Percentiles rank a stretch among this genome's conserved stretches.
These are phyloP conservation scores for Mycalesis mineus DNA, from an alignment of 2,888 invertebrate genomes.

Conservation along the genomic window DNA sequence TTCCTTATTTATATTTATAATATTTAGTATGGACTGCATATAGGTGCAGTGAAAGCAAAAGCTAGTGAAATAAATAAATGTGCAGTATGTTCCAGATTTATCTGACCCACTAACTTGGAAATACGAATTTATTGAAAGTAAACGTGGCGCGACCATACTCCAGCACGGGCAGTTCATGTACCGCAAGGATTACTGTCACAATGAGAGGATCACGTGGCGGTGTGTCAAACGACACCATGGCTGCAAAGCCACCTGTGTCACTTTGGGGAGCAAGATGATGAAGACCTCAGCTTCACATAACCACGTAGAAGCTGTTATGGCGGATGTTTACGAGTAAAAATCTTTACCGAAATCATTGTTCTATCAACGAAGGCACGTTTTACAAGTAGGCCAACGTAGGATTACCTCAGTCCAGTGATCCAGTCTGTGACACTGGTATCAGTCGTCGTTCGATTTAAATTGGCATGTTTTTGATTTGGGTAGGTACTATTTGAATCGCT, in stretches of 20 bases:
- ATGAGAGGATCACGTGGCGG: slow-evolving; percentile 32
- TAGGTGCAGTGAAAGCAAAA: too few relatives aligned
- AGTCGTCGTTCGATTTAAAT: too few relatives aligned
- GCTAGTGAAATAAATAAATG: neutral
- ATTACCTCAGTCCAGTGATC: too few relatives aligned
- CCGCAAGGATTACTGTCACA: slow-evolving; percentile 32
- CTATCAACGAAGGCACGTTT: too few relatives aligned
- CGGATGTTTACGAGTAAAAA: too few relatives aligned
- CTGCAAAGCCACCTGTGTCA: slow-evolving; percentile 33
- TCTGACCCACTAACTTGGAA: neutral
- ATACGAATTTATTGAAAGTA: slow-evolving; percentile 32
- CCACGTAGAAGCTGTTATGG: neutral
- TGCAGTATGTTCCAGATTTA: slow-evolving; percentile 1
- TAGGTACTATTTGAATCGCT: too few relatives aligned
- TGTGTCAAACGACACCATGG: slow-evolving; percentile 31
- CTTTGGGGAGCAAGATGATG: slow-evolving; percentile 20
- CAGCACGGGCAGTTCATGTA: slow-evolving; percentile 29
- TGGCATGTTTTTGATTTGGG: too few relatives aligned
- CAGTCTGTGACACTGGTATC: too few relatives aligned
- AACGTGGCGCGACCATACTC: slow-evolving; percentile 31
- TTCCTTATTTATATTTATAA: too few relatives aligned
- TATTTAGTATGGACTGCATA: too few relatives aligned
- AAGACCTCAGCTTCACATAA: slow-evolving; percentile 24
- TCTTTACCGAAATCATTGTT: too few relatives aligned
- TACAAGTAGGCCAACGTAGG: too few relatives aligned